phyloP scores from a whole-genome alignment of 2,797 vertebrate genomes.

The Odontamblyopus lacepedii region DNA sequence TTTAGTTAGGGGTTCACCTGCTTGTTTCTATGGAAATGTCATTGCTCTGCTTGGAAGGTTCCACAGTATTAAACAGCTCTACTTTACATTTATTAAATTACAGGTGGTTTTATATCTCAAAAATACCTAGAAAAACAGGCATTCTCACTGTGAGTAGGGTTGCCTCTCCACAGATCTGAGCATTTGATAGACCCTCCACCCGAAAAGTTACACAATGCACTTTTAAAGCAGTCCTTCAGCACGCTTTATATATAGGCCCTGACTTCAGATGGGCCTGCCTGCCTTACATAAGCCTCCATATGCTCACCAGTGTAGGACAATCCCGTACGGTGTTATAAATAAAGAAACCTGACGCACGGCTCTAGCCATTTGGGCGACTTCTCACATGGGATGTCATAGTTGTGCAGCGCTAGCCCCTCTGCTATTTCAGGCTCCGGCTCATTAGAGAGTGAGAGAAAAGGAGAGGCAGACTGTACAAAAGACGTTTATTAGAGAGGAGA shows the following conservation, averaged over 20 bases:
- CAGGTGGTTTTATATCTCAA: too few species aligned
- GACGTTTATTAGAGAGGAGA: conserved; percentile 59
- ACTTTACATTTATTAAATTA: too few species aligned
- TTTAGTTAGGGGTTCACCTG: too few species aligned
- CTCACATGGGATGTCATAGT: conserved; percentile 75
- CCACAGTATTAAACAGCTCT: too few species aligned
- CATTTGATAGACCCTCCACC: too few species aligned
- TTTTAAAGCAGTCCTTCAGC: conserved; percentile 35
- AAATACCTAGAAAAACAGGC: too few species aligned
- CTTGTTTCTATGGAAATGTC: too few species aligned
- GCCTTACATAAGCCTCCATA: conserved; percentile 70
- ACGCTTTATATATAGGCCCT: conserved; percentile 56
- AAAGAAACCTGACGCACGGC: conserved; percentile 74
- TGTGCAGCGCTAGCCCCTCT: conserved; percentile 69
- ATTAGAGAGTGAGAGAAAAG: conserved; percentile 66
- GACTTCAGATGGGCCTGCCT: conserved; percentile 58
- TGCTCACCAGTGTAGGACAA: conserved; percentile 73
- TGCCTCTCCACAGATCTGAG: too few species aligned
- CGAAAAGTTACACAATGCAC: too few species aligned
- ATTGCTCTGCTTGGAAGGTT: too few species aligned
- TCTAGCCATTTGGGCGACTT: conserved; percentile 72
- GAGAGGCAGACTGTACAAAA: conserved; percentile 58
- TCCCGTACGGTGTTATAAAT: conserved; percentile 72
- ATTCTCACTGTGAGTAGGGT: too few species aligned
- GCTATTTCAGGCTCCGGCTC: conserved; percentile 76